These are phyloP conservation scores for Xerus inauris DNA, from an alignment of 2,113 vertebrate species.

Conservation along the genomic window DNA sequence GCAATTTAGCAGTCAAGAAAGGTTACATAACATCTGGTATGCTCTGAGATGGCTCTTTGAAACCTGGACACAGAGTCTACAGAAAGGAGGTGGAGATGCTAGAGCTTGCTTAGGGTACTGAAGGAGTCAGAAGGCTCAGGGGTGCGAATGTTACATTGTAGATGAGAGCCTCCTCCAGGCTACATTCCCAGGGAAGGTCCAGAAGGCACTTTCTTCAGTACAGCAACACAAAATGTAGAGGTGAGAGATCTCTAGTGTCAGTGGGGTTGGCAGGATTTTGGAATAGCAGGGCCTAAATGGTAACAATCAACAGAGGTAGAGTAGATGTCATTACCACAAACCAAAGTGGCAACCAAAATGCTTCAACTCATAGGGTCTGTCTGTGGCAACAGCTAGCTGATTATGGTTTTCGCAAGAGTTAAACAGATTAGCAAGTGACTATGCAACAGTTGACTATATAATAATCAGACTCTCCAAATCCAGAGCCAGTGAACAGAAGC, in stretches of 20 bases:
- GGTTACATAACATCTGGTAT: not conserved
- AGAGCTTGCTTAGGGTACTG: not conserved
- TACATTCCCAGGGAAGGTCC: not conserved
- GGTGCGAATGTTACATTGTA: not conserved
- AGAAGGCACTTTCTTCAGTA: not conserved
- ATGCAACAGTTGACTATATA: not conserved
- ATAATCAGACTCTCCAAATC: not conserved
- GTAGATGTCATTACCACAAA: not conserved
- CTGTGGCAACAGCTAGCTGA: not conserved
- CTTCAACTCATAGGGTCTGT: not conserved
- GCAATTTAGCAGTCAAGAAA: not conserved
- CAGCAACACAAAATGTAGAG: not conserved
- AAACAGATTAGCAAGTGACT: not conserved
- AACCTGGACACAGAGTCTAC: not conserved
- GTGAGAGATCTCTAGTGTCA: not conserved
- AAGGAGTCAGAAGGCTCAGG: not conserved
- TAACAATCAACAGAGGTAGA: not conserved
- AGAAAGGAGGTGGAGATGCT: not conserved
- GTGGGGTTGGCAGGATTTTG: not conserved
- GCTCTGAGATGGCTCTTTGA: not conserved
- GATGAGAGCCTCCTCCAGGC: not conserved
- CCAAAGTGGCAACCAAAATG: not conserved
- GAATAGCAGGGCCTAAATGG: not conserved
- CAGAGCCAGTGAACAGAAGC: not conserved
- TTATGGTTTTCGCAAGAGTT: not conserved